phyloP scores from a whole-genome alignment of 2,888 invertebrate genomes.

The Callosobruchus maculatus region DNA sequence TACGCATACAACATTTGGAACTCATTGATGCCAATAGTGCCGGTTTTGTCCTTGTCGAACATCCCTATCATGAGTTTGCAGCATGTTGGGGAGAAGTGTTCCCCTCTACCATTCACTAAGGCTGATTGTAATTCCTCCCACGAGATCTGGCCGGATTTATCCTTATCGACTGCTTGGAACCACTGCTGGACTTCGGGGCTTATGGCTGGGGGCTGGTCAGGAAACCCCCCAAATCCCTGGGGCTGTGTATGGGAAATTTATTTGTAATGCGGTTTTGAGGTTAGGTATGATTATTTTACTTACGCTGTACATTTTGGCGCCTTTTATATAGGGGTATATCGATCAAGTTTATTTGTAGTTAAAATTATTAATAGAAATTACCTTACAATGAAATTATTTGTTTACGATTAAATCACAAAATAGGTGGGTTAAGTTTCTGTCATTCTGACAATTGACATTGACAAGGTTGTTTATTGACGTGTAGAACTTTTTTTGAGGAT shows the following conservation, averaged over 20 bases:
- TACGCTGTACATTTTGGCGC: not conserved
- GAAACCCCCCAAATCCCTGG: not conserved
- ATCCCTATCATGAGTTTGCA: conserved; percentile 88
- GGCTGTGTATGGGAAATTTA: not conserved
- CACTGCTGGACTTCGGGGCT: conserved; percentile 77
- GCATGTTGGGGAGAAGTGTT: conserved; percentile 76
- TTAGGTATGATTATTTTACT: not conserved
- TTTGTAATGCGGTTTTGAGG: not conserved
- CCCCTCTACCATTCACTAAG: conserved; percentile 80
- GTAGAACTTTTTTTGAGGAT: too few species aligned
- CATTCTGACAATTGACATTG: too few species aligned
- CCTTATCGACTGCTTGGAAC: conserved; percentile 80
- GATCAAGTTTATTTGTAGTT: not conserved
- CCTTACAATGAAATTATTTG: too few species aligned
- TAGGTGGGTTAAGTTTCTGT: too few species aligned
- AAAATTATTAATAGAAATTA: too few species aligned
- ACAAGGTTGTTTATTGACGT: too few species aligned
- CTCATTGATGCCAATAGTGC: conserved; percentile 79
- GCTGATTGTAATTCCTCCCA: conserved; percentile 74
- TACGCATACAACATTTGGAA: conserved; percentile 85
- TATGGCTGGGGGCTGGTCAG: conserved; percentile 39
- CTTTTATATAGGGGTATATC: not conserved
- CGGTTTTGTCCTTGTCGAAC: conserved; percentile 82
- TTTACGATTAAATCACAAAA: too few species aligned
- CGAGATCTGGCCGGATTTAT: conserved; percentile 78